A percentile compares a stretch with the other conserved stretches of the same genome.
These are phyloP conservation scores for Pipistrellus pipistrellus DNA, from an alignment of 2,797 vertebrate species.

Conservation along the genomic window DNA sequence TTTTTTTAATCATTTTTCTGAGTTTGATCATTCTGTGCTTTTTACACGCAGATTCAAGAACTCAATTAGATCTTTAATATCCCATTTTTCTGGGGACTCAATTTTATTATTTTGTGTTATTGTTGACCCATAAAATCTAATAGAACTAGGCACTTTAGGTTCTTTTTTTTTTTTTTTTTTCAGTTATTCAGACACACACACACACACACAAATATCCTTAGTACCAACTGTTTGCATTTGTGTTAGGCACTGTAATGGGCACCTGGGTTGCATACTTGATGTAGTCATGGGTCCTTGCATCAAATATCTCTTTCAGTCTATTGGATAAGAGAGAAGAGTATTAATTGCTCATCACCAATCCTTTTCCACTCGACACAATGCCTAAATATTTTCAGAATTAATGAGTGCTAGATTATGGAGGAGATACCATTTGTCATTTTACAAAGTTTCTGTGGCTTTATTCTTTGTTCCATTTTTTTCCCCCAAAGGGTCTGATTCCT, in stretches of 20 bases:
- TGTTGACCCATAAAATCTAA: slow-evolving; percentile 8
- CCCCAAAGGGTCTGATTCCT: slow-evolving; percentile 10
- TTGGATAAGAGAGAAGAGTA: slow-evolving; percentile 54
- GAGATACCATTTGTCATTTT: not conserved
- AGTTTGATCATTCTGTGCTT: slow-evolving; percentile 5
- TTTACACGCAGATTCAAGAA: not conserved
- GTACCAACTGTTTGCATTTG: not conserved
- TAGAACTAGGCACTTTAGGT: not conserved
- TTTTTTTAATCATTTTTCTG: not conserved
- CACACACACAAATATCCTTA: not conserved
- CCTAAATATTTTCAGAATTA: slow-evolving; percentile 62
- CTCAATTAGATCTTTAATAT: not conserved
- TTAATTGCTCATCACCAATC: slow-evolving; percentile 56
- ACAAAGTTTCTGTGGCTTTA: slow-evolving; percentile 17
- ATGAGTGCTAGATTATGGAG: not conserved
- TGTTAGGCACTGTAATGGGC: slow-evolving; percentile 4
- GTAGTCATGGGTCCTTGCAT: slow-evolving; percentile 35
- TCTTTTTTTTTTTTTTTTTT: not conserved
- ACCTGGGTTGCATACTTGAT: slow-evolving; percentile 1
- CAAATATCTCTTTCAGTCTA: slow-evolving; percentile 47
- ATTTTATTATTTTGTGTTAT: not conserved
- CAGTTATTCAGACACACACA: not conserved
- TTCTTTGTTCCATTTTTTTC: not conserved
- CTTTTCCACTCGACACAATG: slow-evolving; percentile 51
- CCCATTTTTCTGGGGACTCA: not conserved